phyloP scores from a whole-genome alignment of 2,888 invertebrate species.

The Meloe dianella region DNA sequence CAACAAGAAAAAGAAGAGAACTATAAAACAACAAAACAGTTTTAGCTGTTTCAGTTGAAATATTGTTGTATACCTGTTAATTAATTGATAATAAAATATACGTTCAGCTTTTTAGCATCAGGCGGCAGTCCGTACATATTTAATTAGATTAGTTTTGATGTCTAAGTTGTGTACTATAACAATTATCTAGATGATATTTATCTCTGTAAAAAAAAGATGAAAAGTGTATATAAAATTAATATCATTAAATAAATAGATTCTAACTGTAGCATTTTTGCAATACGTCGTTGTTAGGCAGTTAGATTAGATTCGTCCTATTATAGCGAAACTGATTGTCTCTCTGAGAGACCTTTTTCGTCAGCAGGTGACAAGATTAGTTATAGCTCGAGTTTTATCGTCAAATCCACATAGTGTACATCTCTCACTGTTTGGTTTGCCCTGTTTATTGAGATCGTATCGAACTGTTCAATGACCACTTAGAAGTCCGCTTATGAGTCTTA shows the following conservation, averaged over 20 bases:
- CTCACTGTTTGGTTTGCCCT: too few relatives aligned
- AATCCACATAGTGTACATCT: too few relatives aligned
- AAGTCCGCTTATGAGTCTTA: too few relatives aligned
- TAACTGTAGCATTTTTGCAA: conserved; percentile 30
- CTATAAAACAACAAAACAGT: background rate
- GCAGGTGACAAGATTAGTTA: too few relatives aligned
- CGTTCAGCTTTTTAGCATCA: conserved; percentile 42
- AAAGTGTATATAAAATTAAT: conserved; percentile 52
- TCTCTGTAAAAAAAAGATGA: conserved; percentile 45
- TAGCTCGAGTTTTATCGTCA: too few relatives aligned
- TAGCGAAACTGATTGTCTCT: too few relatives aligned
- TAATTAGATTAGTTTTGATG: conserved; percentile 46
- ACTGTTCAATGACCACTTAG: too few relatives aligned
- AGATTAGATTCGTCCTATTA: too few relatives aligned
- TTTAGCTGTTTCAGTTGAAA: conserved; percentile 11
- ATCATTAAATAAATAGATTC: conserved; percentile 46
- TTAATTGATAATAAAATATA: conserved; percentile 25
- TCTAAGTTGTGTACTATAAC: conserved; percentile 52
- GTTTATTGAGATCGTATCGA: too few relatives aligned
- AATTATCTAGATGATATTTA: conserved; percentile 52
- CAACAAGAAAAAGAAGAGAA: background rate
- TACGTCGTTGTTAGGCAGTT: too few relatives aligned
- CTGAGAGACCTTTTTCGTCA: too few relatives aligned
- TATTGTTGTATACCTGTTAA: conserved; percentile 26
- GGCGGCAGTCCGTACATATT: conserved; percentile 49